Percentiles rank a stretch among this genome's conserved stretches.
These are phyloP conservation scores for Drosophila asahinai DNA, from an alignment of 1,140 invertebrate genomes.

Conservation along the genomic window DNA sequence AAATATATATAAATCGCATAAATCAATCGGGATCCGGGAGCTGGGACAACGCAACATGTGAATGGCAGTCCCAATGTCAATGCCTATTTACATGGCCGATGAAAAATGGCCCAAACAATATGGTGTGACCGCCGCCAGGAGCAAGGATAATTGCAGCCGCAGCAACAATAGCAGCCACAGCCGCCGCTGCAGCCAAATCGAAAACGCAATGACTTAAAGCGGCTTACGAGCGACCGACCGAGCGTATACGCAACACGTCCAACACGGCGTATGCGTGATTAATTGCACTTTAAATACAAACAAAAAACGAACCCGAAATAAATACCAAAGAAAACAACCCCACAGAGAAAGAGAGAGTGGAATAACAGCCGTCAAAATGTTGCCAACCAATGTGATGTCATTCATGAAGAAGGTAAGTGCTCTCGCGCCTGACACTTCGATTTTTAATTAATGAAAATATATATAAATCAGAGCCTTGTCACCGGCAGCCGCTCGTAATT, in stretches of 20 bases:
- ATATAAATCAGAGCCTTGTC: slow-evolving; percentile 58
- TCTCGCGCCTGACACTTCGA: slow-evolving; percentile 29
- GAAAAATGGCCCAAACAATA: slow-evolving; percentile 66
- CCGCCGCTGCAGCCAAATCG: slow-evolving; percentile 30
- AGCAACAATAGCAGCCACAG: slow-evolving; percentile 32
- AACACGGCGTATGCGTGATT: slow-evolving; percentile 72
- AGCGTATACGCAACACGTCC: slow-evolving; percentile 13
- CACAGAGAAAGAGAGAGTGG: neutral
- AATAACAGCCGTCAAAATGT: slow-evolving; percentile 86
- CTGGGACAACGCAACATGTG: slow-evolving; percentile 63
- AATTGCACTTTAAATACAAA: slow-evolving; percentile 75
- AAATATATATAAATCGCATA: slow-evolving; percentile 30
- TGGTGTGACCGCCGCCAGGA: slow-evolving; percentile 18
- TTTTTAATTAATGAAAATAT: slow-evolving; percentile 53
- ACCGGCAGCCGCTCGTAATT: slow-evolving; percentile 65
- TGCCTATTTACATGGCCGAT: slow-evolving; percentile 73
- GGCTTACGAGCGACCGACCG: slow-evolving; percentile 31
- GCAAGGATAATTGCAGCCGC: slow-evolving; percentile 43
- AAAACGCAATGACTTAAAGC: slow-evolving; percentile 39
- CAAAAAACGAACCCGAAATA: slow-evolving; percentile 8
- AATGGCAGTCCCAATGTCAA: slow-evolving; percentile 62
- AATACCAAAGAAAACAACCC: slow-evolving; percentile 9
- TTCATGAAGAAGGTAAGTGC: slow-evolving; percentile 92
- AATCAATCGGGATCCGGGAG: slow-evolving; percentile 56
- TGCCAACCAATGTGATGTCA: slow-evolving; percentile 92